Conservation (phyloP, 2,797 vertebrate genomes). For the Enteromius argenteus region DNA sequence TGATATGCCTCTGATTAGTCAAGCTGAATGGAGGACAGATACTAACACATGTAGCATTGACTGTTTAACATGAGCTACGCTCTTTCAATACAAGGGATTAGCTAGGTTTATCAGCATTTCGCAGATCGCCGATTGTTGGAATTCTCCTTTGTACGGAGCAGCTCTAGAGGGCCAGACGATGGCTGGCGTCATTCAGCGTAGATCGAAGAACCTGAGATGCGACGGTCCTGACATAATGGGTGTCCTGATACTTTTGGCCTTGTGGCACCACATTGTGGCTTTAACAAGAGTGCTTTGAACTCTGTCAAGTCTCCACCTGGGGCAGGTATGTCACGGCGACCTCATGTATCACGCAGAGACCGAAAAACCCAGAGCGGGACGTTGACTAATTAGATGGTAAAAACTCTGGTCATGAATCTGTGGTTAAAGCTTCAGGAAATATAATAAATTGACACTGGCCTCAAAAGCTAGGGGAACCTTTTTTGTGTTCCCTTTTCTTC, state of each 20-base stretch:
- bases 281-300: slow-evolving; percentile 84
- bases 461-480: slow-evolving; percentile 79
- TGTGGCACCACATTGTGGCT: slow-evolving; percentile 77
- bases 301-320: slow-evolving; percentile 70
- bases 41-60: slow-evolving; percentile 53
- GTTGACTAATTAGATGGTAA: slow-evolving; percentile 84
- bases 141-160: slow-evolving; percentile 47
- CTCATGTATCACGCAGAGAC: slow-evolving; percentile 80
- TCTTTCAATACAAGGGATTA: slow-evolving; percentile 57
- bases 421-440: slow-evolving; percentile 77
- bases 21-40: slow-evolving; percentile 43
- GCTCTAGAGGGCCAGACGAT: slow-evolving; percentile 48
- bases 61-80: slow-evolving; percentile 56
- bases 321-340: slow-evolving; percentile 76
- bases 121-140: slow-evolving; percentile 51
- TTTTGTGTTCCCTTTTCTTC: slow-evolving; percentile 62
- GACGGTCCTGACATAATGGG: slow-evolving; percentile 59
- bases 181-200: slow-evolving; percentile 51
- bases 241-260: slow-evolving; percentile 68
- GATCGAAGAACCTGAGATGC: slow-evolving; percentile 50
- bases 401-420: slow-evolving; percentile 78
- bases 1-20: slow-evolving; percentile 51
- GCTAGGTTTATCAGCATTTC: slow-evolving; percentile 53
- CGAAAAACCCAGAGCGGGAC: slow-evolving; percentile 79
- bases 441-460: slow-evolving; percentile 79